Conservation (phyloP, 2,113 vertebrate genomes). For the Caloenas nicobarica region DNA sequence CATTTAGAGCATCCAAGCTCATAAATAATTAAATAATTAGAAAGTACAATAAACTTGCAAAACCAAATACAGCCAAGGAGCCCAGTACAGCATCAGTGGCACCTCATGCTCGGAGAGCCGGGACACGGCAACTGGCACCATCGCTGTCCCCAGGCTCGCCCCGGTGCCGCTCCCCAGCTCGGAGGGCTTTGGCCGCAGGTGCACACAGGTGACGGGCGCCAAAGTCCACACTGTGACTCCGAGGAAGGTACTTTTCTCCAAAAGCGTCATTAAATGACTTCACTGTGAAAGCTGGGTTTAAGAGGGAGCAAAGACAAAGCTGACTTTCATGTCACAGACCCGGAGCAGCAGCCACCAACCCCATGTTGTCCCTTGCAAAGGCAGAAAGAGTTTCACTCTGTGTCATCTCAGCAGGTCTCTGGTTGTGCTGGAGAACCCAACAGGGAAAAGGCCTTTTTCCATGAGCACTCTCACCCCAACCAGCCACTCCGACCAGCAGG, state of each 20-base stretch:
- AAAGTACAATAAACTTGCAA: not conserved
- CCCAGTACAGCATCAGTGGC: not conserved
- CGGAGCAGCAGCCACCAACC: not conserved
- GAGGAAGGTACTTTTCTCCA: not conserved
- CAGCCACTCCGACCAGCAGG: accelerated
- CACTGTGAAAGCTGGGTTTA: not conserved
- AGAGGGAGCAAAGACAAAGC: not conserved
- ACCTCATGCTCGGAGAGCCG: accelerated
- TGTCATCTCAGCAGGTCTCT: not conserved
- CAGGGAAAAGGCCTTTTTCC: not conserved
- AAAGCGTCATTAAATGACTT: not conserved
- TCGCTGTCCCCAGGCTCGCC: accelerated
- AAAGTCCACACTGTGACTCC: accelerated
- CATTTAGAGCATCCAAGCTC: not conserved
- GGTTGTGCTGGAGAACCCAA: not conserved
- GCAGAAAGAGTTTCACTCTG: not conserved
- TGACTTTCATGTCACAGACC: accelerated
- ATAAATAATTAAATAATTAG: not conserved
- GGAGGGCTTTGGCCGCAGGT: not conserved
- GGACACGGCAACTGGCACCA: not conserved
- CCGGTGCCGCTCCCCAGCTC: not conserved
- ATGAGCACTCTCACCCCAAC: not conserved
- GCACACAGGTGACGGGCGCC: not conserved
- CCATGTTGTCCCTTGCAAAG: not conserved
- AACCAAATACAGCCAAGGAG: not conserved